Base-by-base conservation (phyloP, 2,888 invertebrate genomes). In the Tineola bisselliella region DNA sequence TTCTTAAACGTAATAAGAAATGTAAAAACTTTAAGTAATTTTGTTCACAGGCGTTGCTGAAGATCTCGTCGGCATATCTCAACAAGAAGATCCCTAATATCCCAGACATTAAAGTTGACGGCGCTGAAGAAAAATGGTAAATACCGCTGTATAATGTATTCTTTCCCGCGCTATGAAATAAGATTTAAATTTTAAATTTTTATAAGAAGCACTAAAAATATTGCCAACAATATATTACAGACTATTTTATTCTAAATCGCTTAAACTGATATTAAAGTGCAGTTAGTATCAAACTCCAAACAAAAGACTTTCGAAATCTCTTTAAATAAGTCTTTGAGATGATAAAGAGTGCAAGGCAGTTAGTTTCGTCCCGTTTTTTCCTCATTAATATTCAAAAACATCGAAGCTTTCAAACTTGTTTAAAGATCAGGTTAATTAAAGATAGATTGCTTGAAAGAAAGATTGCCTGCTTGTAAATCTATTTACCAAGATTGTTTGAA, bases 81-180 rank as follows among this genome's bases (percentile, higher is more conserved):
- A 96, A 96, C 79, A 96, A 97, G 88, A 96, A 97, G 87, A 96
- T 95, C 70, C 95, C 96, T 13, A 95, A 94, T 75, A 95, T 96
- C 74, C 95, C 96, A 1, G 96, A 96, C 73, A 91, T 96, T 64
- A 94, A 95, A 79, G 90, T 94, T 70, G 96, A 96, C 67, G 95
- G 95, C 13, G 94, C 93, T 43, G 95, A 95, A 63, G 96, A 96
- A 77, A 93, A 93, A 91, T 96, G 96, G 96, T 95, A 79, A 89
- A 89, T 78, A 65, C 61, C 25, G n/a, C n/a, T 38, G 3, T 38
- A 6, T 1, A 38, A 6, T 6, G 3, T 38, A 38, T 10, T 38
- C 38, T 10, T 38, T 38, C 38, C 10, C 10, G 10, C 38, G n/a
- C 38, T 38, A 25, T 38, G 11, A 38, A 38, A n/a, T 10, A n/a